These are phyloP conservation scores for Priocnemis perturbator DNA, from an alignment of 2,888 invertebrate genomes.

Conservation along the genomic window DNA sequence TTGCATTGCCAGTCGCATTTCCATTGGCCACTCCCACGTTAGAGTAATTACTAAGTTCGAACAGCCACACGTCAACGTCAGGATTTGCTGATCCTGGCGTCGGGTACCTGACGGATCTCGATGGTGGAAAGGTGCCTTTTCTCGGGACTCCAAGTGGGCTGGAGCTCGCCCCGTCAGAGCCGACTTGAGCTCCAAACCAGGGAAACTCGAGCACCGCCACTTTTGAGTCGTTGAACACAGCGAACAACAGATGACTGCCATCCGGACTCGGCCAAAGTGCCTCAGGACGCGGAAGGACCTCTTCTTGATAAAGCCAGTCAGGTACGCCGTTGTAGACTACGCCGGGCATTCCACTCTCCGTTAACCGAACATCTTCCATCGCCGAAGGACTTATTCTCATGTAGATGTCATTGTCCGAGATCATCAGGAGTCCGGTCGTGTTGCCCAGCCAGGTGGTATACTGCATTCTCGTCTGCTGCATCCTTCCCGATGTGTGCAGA, in stretches of 20 bases:
- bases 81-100: constrained; percentile 93
- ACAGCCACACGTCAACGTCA: constrained; percentile 87
- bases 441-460: constrained; percentile 90
- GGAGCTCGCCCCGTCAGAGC: constrained; percentile 72
- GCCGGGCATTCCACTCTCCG: constrained; percentile 86
- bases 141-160: constrained; percentile 76
- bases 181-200: constrained; percentile 82
- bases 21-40: no score
- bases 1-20: constrained; percentile 77
- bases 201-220: constrained; percentile 79
- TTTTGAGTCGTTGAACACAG: constrained; percentile 87
- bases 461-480: constrained; percentile 85
- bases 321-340: constrained; percentile 94
- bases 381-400: constrained; percentile 84
- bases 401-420: constrained; percentile 93
- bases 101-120: constrained; percentile 88
- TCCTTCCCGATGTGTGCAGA: constrained; percentile 84
- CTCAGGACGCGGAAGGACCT: constrained; percentile 87
- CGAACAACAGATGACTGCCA: constrained; percentile 89
- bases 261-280: constrained; percentile 91
- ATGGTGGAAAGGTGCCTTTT: constrained; percentile 85
- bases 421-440: constrained; percentile 86
- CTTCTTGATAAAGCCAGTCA: constrained; percentile 98
- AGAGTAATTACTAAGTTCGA: constrained; percentile 81
- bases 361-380: constrained; percentile 81